These are phyloP conservation scores for Macrotus californicus DNA, from an alignment of 2,113 vertebrate species.

Conservation along the genomic window DNA sequence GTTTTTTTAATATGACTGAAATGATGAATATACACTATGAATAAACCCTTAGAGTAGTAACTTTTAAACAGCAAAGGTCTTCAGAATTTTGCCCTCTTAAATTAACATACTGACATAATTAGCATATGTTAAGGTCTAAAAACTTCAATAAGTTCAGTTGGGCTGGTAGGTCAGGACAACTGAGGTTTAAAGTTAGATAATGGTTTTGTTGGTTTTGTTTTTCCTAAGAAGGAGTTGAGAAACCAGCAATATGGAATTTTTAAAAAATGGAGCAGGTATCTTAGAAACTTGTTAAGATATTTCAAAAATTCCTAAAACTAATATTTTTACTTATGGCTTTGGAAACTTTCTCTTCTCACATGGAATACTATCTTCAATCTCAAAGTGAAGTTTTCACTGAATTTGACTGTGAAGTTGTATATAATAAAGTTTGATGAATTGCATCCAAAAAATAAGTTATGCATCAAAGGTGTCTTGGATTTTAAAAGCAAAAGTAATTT, in stretches of 20 bases:
- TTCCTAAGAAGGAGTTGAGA: neutral
- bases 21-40: neutral
- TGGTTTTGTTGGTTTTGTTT: neutral
- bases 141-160: neutral
- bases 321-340: neutral
- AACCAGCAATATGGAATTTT: neutral
- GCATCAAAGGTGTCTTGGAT: neutral
- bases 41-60: neutral
- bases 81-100: slow-evolving; percentile 9
- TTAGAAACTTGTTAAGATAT: neutral
- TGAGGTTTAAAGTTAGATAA: neutral
- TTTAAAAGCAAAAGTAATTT: slow-evolving; percentile 4
- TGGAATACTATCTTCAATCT: slow-evolving; percentile 2
- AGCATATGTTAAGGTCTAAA: neutral
- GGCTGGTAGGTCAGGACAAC: neutral
- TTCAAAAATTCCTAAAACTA: neutral
- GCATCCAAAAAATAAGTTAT: neutral
- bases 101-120: neutral
- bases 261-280: neutral
- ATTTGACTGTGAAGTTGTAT: neutral
- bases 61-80: neutral
- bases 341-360: neutral
- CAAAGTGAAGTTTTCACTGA: slow-evolving; percentile 17
- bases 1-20: slow-evolving; percentile 3
- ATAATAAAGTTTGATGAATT: neutral